Evolutionary conservation across 2,797 vertebrate genomes (phyloP), one percentile per base, ranked within the genome.

Genomic region (Enteromius treurensis): DNA sequence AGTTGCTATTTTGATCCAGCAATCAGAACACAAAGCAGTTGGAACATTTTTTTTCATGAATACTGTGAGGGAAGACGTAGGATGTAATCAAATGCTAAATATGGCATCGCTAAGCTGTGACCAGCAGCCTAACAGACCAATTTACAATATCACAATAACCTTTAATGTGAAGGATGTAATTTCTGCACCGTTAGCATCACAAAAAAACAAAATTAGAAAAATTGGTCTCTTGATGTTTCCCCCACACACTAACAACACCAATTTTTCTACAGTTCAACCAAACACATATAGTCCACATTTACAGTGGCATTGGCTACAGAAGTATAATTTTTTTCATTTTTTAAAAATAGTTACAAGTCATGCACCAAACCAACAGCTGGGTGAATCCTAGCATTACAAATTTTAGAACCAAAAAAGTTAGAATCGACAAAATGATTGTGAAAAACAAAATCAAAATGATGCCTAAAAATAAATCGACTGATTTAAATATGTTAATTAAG

Each of bases 1-100:
- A 37, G 80, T 49, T 64, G 15, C 26, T 74, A 74, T 82, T 82
- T 82, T 82, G n/a, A 75, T n/a, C n/a, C 32, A 67, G 40, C 32
- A 53, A 65, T 82, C n/a, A 53, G 49, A 60, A 60, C 70, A 75
- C 32, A 26, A 79, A 68, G 32, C 60, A 32, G 37, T 60, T 42
- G 34, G 5, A 40, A 75, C 70, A 73, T 81, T 7, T 70, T 51
- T 77, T 42, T 14, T 62, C 23, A 60, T 77, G 58, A 62, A 62
- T 47, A 45, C 55, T 64, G 58, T 76, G 34, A 76, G 34, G 53
- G 34, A 40, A 58, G 37, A 29, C 17, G 13, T 51, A 79, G 32
- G 21, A 40, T 69, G 65, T 29, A 70, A 42, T 80, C n/a, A 80
- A 70, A 58, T 42, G 14, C 51, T 70, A 40, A 80, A 42, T 29